Evolutionary conservation across 2,888 invertebrate genomes (phyloP), one percentile per base, ranked within the genome.

Genomic region (Gandaritis pyraliata): DNA sequence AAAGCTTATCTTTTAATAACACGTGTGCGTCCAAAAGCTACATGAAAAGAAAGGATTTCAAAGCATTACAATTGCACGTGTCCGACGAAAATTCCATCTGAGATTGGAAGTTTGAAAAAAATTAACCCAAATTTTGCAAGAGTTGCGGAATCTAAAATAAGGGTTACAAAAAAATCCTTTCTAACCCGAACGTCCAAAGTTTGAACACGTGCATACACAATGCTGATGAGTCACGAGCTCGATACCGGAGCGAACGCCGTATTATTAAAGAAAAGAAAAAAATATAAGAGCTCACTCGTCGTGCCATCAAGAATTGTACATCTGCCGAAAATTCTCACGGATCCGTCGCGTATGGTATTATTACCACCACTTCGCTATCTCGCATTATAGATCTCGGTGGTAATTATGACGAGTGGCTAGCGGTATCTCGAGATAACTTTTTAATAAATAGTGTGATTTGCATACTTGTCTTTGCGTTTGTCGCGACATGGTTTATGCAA

Each of bases 291-390:
- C 80, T 88, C 87, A 82, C 86, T 86, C 87, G 87, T 85, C 86
- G 87, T 81, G 83, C 85, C 83, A 86, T 87, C 88, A 88, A 90
- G 89, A 90, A 91, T 90, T 91, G 91, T 90, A 91, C 92, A 92
- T 92, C 92, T 92, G 92, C 92, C 92, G 88, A 91, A 92, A 92
- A 83, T 92, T 92, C 92, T 92, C 92, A 92, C 92, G 92, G 88
- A 80, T 86, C 84, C 82, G 79, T 78, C 81, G 75, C 77, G 83
- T 82, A 83, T 84, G 85, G 85, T 89, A 88, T 90, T 90, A 91
- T 90, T 88, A 88, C 62, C 54, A 81, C 85, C 78, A 83, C 82
- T 84, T 78, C 72, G 81, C 83, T 85, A 85, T 86, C 81, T 79
- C 77, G 80, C 79, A 85, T 85, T 86, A 86, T 84, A 85, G 83